Base-by-base conservation (phyloP, 1,140 invertebrate species). In the Oedothorax gibbosus region DNA sequence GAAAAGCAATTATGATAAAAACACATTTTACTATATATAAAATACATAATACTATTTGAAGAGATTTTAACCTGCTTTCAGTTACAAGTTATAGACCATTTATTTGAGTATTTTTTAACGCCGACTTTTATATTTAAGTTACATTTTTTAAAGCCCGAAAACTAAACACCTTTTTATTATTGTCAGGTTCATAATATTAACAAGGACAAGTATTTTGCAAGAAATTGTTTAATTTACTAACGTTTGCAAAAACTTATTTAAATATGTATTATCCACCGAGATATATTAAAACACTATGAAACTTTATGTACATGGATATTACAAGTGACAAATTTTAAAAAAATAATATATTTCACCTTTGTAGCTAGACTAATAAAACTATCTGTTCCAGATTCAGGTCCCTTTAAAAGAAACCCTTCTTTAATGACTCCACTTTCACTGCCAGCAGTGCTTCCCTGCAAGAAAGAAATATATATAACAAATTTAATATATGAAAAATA, bases 391-490 rank as follows among this genome's bases (percentile, higher is more conserved):
- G 88, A 78, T 90, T 97, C 96, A 10, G 96, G 96, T 54, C 96
- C 96, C 91, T 97, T 97, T 88, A 96, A 92, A 76, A 98, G 90
- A 91, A 95, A 97, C 0, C 96, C 96, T 90, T 97, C 94, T 90
- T 97, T 97, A 50, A 94, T 95, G 77, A 97, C 94, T 65, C 93
- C 92, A 89, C 95, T 94, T 50, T 77, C 83, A 78, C 75, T 85
- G 15, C 73, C 83, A 64, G 53, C 21, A 69, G 57, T 51, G 66
- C 51, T 83, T 49, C 77, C 9, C 75, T 85, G 9, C 0, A 83
- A 60, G 2, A 5, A 56, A 68, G 12, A 49, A 50, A 80, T 68
- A 54, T 53, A 11, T 10, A 21, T 65, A 21, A 66, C 6, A 35
- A 60, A 62, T 65, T 7, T 49, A 65, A 83, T 35, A 56, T 21